These are phyloP conservation scores for Drosophila prolongata DNA, from an alignment of 2,888 invertebrate genomes.

Conservation along the genomic window DNA sequence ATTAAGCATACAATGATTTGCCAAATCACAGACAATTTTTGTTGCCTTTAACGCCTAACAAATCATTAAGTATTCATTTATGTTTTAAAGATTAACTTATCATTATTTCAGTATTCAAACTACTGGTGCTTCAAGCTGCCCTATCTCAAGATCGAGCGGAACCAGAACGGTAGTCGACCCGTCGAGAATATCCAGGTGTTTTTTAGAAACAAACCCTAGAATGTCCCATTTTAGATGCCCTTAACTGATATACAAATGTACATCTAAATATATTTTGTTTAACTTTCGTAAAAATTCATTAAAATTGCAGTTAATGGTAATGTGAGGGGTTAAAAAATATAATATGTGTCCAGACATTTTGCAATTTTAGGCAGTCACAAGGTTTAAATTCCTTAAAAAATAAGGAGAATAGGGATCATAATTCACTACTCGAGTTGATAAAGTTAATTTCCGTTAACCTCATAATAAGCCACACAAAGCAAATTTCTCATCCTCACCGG, in stretches of 20 bases:
- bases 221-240: no score
- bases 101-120: neutral
- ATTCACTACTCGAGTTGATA: slow-evolving; percentile 23
- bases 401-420: neutral
- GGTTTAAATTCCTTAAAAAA: neutral
- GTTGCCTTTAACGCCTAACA: no score
- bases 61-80: no score
- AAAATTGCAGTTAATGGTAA: no score
- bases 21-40: no score
- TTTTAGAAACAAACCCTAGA: neutral
- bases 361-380: neutral
- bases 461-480: slow-evolving; percentile 27
- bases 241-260: neutral
- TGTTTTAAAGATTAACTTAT: no score
- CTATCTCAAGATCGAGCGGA: neutral
- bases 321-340: no score
- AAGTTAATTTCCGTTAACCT: slow-evolving; percentile 32
- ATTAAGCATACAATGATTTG: no score
- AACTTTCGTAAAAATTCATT: no score
- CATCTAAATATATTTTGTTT: neutral
- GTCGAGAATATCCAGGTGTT: neutral
- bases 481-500: slow-evolving; percentile 27
- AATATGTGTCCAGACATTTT: no score
- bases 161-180: neutral
- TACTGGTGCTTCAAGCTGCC: slow-evolving; percentile 5